These are phyloP conservation scores for Taenioides sp. DNA, from an alignment of 2,797 vertebrate species.

Conservation along the genomic window DNA sequence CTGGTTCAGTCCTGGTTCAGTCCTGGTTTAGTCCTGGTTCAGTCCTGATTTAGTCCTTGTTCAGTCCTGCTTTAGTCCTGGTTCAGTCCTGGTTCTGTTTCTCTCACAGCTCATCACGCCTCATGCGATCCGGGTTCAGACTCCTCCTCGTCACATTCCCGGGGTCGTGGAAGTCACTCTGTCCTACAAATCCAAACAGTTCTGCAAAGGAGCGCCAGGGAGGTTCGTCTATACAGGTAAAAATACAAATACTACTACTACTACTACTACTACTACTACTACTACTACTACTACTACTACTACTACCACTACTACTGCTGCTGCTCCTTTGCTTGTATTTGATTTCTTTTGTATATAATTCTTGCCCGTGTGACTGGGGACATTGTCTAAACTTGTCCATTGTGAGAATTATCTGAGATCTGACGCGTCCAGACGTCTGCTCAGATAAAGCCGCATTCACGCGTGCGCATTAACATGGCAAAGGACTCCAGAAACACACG, in stretches of 20 bases:
- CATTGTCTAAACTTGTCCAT: slow-evolving; percentile 4
- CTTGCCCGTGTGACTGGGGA: not conserved
- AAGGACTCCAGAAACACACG: not conserved
- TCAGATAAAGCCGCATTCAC: not conserved
- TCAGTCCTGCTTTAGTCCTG: not conserved
- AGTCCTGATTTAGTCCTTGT: too few species aligned
- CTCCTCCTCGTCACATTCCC: slow-evolving; percentile 91
- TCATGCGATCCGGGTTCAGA: slow-evolving; percentile 94
- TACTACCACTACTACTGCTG: not conserved
- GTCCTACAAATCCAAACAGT: slow-evolving; percentile 96
- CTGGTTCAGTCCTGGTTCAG: too few species aligned
- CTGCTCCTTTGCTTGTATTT: too few species aligned
- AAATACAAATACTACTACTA: not conserved
- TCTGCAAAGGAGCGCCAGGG: slow-evolving; percentile 93
- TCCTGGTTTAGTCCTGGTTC: not conserved
- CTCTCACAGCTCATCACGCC: slow-evolving; percentile 88
- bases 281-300: too few species aligned
- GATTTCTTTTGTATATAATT: not conserved
- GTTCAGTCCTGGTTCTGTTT: not conserved
- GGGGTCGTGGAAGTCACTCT: slow-evolving; percentile 95
- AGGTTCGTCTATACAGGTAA: slow-evolving; percentile 94
- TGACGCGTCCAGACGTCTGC: not conserved
- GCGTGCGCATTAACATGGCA: not conserved
- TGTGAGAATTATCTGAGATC: not conserved
- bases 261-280: not conserved